Base-by-base conservation (phyloP, 2,797 vertebrate genomes). In the Etheostoma perlongum region DNA sequence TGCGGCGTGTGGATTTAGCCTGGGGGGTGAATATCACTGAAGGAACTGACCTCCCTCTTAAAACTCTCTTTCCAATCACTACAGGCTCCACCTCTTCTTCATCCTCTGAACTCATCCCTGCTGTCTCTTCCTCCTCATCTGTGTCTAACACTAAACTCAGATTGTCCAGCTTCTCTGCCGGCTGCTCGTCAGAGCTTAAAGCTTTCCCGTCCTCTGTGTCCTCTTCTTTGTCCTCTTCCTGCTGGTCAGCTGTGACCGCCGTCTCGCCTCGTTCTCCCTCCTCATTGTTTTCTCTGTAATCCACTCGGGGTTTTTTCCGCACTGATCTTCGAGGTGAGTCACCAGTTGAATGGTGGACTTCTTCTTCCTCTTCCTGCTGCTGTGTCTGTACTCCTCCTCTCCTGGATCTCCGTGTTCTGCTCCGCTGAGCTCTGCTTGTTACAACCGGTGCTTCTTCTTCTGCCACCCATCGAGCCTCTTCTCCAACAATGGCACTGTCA, bases 31-130 rank as follows among this genome's bases (percentile, higher is more conserved):
- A 61, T 14, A 11, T 40, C 14, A 68, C 9, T 30, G 73, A 68
- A 14, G 86, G 82, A 54, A 87, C 11, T 15, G 59, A 65, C 33
- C 86, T 85, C 6, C 64, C 70, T 63, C 78, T 77, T 58, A 88
- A 62, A 67, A 72, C 66, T 72, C 40, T 82, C 27, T 59, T 47
- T 44, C 14, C 54, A 8, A 74, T 87, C 54, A 74, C 61, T 1
- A 72, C 6, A 3, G 54, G 33, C 19, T 89, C 78, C 4, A 0
- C 15, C 11, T 83, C 63, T 21, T 78, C 79, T 13, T 74, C n/a
- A 2, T 60, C 27, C 4, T 76, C 42, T 15, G 60, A 40, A 46
- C 36, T 23, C 33, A 18, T 6, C 8, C 4, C 33, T 44, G 42
- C 15, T 1, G 62, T 4, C 44, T 81, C 44, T 33, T 1, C 64